These are phyloP conservation scores for Autographa gamma DNA, from an alignment of 2,888 invertebrate species.

Conservation along the genomic window DNA sequence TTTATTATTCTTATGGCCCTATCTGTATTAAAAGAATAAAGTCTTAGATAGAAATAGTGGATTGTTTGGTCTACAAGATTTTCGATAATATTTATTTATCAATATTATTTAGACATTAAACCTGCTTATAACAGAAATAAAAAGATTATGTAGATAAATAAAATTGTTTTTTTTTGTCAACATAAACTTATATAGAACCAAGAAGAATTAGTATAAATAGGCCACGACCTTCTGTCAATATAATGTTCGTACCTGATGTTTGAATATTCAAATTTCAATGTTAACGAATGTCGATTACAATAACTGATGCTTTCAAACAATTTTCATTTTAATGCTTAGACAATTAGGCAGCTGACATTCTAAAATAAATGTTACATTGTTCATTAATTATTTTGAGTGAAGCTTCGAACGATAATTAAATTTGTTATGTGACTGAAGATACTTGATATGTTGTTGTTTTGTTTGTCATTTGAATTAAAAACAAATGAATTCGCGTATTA, in stretches of 20 bases:
- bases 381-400: not conserved
- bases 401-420: not conserved
- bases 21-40: too few relatives aligned
- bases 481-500: not conserved
- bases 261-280: conserved; percentile 6
- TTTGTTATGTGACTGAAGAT: not conserved
- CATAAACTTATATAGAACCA: too few relatives aligned
- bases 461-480: not conserved
- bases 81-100: not conserved
- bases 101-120: not conserved
- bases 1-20: too few relatives aligned
- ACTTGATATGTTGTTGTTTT: not conserved
- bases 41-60: too few relatives aligned
- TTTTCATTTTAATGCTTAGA: not conserved
- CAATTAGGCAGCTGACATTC: not conserved
- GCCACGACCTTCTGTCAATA: not conserved
- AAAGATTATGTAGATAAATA: too few relatives aligned
- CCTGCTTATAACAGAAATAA: too few relatives aligned
- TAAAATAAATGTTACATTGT: not conserved
- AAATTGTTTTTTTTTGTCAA: too few relatives aligned
- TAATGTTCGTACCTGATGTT: not conserved
- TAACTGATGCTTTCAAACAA: conserved; percentile 6
- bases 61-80: not conserved
- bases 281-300: conserved; percentile 5
- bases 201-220: not conserved